Conservation (phyloP, 2,888 invertebrate genomes). For the Chymomyza fuscimana region DNA sequence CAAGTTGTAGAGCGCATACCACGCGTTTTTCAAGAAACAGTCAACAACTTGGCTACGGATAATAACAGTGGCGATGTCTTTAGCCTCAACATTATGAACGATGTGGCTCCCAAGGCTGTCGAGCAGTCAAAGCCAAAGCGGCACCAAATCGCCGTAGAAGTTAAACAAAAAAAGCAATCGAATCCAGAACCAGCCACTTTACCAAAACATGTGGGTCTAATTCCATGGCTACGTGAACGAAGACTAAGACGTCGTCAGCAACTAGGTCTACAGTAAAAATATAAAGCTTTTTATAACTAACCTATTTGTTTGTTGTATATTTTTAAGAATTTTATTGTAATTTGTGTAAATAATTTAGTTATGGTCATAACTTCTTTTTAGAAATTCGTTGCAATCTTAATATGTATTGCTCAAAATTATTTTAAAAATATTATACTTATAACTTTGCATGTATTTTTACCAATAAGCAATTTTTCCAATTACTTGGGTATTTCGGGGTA, state of each 20-base stretch:
- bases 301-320: slow-evolving; percentile 34
- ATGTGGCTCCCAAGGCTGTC: slow-evolving; percentile 35
- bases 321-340: slow-evolving; percentile 37
- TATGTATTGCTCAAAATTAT: no score
- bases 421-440: no score
- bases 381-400: no score
- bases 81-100: slow-evolving; percentile 60
- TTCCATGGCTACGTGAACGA: neutral
- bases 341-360: slow-evolving; percentile 5
- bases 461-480: no score
- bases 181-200: neutral
- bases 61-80: slow-evolving; percentile 52
- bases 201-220: neutral
- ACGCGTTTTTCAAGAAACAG: slow-evolving; percentile 61
- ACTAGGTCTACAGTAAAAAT: slow-evolving; percentile 10
- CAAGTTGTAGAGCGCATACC: slow-evolving; percentile 63
- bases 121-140: neutral
- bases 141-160: neutral
- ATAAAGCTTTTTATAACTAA: neutral
- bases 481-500: no score
- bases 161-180: neutral
- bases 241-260: slow-evolving; percentile 33
- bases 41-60: slow-evolving; percentile 53
- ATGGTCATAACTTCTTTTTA: neutral
- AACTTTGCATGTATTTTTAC: no score